Conservation (phyloP, 1,140 invertebrate genomes). For the Araneus ventricosus region DNA sequence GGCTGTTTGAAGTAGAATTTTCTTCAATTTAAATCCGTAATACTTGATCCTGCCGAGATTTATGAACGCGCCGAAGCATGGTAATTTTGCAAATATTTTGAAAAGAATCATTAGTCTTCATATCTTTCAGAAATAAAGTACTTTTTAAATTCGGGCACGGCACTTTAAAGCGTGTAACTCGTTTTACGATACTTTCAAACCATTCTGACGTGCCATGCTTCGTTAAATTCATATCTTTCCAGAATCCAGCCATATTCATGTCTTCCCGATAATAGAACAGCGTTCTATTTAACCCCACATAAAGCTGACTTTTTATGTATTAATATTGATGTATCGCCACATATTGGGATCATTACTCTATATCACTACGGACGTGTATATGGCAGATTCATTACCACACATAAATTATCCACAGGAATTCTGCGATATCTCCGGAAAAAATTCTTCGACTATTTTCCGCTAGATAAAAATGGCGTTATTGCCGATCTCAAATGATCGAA, state of each 20-base stretch:
- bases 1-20: no score
- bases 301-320: conserved; percentile 21
- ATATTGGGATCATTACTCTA: conserved; percentile 34
- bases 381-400: conserved; percentile 44
- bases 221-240: conserved; percentile 6
- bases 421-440: not conserved
- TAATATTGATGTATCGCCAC: conserved; percentile 33
- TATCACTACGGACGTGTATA: not conserved
- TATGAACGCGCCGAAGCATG: no score
- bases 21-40: no score
- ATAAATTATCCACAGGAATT: conserved; percentile 35
- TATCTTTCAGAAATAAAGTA: not conserved
- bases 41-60: no score
- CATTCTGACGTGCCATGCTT: not conserved
- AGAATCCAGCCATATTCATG: not conserved
- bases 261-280: not conserved
- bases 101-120: not conserved
- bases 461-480: conserved; percentile 47
- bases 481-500: conserved; percentile 43
- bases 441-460: conserved; percentile 23
- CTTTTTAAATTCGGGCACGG: not conserved
- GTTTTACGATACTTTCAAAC: not conserved
- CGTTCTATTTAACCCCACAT: conserved; percentile 1
- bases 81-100: not conserved
- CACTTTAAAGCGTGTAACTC: not conserved